These are phyloP conservation scores for Hexactinellida sp. DNA, from an alignment of 37 sponge, comb jelly and placozoan species.

Conservation along the genomic window DNA sequence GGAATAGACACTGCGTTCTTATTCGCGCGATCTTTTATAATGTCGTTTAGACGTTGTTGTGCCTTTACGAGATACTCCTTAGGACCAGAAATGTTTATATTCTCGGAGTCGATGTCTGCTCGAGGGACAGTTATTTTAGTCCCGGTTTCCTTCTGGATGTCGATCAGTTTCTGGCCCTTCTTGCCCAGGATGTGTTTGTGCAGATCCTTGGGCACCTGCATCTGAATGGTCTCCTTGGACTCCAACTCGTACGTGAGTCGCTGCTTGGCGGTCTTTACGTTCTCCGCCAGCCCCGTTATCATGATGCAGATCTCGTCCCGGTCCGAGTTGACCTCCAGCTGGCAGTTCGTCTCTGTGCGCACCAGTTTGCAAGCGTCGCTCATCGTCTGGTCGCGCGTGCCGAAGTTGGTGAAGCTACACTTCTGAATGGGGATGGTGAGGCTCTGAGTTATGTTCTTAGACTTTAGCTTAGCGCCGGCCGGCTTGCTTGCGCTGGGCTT, in stretches of 20 bases:
- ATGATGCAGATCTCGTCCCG: neutral
- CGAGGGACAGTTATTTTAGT: slow-evolving; percentile 6
- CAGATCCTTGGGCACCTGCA: neutral
- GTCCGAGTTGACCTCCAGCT: neutral
- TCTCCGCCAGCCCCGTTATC: neutral
- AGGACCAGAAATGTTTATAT: slow-evolving; percentile 1
- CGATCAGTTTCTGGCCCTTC: neutral
- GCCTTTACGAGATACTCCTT: neutral
- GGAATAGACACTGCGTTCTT: neutral
- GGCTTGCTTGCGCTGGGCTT: neutral
- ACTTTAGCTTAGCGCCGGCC: neutral
- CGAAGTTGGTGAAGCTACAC: neutral
- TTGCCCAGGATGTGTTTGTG: neutral
- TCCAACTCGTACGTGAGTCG: slow-evolving; percentile 10
- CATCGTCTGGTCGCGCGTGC: slow-evolving; percentile 8
- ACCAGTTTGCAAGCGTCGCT: slow-evolving; percentile 6
- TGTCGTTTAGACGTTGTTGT: slow-evolving; percentile 6
- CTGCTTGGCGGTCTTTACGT: neutral
- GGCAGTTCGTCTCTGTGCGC: neutral
- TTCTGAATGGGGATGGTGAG: neutral
- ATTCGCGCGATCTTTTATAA: neutral
- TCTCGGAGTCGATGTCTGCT: neutral
- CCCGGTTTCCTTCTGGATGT: slow-evolving; percentile 1
- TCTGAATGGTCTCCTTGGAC: neutral
- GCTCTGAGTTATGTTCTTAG: neutral